Percentiles rank a stretch among this genome's conserved stretches.
Conservation (phyloP, 1,140 invertebrate species). For the Anagrus nilaparvatae region DNA sequence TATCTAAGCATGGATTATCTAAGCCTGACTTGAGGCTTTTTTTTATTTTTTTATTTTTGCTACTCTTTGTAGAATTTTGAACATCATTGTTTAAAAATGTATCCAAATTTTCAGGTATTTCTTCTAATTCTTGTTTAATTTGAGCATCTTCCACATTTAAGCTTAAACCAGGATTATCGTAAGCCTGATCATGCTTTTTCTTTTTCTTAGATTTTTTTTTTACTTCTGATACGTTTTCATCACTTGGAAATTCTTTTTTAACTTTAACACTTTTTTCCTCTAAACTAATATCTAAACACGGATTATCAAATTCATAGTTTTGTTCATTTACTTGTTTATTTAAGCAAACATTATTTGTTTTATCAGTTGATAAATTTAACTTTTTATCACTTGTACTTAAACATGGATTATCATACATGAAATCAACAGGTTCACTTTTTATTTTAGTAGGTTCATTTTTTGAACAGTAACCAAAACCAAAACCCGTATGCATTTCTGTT, state of each 20-base stretch:
- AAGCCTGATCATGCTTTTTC: not conserved
- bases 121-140: conserved; percentile 4
- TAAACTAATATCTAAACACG: conserved; percentile 22
- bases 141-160: not conserved
- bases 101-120: too few species aligned
- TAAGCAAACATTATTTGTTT: conserved; percentile 7
- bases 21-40: conserved; percentile 14
- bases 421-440: conserved; percentile 3
- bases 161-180: conserved; percentile 9
- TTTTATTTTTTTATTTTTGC: too few species aligned
- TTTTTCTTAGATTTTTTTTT: conserved; percentile 13
- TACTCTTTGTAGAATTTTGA: too few species aligned
- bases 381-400: too few species aligned
- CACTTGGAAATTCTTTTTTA: too few species aligned
- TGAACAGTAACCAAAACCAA: too few species aligned
- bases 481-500: conserved; percentile 26
- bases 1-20: conserved; percentile 19
- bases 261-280: too few species aligned
- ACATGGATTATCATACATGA: conserved; percentile 2
- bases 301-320: conserved; percentile 29
- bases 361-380: too few species aligned
- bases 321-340: conserved; percentile 14
- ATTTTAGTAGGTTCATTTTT: conserved; percentile 5
- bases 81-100: too few species aligned
- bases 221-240: conserved; percentile 5